phyloP scores from a whole-genome alignment of 2,113 vertebrate genomes.

The Coturnix japonica region DNA sequence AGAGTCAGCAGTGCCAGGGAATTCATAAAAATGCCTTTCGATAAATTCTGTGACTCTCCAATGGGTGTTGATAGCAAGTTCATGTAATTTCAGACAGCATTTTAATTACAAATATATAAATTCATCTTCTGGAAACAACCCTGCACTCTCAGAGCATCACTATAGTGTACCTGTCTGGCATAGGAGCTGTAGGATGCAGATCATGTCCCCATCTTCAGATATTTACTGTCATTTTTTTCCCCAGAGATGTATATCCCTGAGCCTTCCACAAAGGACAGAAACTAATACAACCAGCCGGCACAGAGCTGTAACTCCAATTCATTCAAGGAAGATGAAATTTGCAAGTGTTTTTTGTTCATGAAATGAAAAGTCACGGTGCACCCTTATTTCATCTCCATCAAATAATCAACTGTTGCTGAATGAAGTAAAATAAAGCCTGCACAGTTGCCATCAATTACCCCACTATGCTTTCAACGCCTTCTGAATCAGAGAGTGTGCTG shows the following conservation, averaged over 20 bases:
- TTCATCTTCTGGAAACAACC: not conserved
- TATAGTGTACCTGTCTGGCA: not conserved
- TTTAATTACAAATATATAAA: slow-evolving; percentile 17
- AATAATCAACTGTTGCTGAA: not conserved
- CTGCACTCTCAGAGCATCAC: not conserved
- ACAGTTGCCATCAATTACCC: not conserved
- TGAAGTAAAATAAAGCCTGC: slow-evolving; percentile 6
- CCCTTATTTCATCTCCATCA: not conserved
- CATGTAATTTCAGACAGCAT: not conserved
- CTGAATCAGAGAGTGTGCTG: not conserved
- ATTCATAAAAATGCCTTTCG: not conserved
- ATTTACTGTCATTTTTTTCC: not conserved
- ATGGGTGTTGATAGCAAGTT: not conserved
- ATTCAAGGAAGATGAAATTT: not conserved
- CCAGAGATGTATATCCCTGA: not conserved
- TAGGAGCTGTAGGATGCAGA: not conserved
- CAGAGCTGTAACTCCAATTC: not conserved
- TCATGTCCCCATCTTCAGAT: not conserved
- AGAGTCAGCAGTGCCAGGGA: not conserved
- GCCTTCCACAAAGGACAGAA: not conserved
- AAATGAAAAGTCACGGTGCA: not conserved
- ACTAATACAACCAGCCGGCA: not conserved
- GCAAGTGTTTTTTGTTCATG: not conserved
- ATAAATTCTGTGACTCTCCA: not conserved
- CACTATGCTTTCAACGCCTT: not conserved